Percentiles rank a stretch among this genome's conserved stretches.
These are phyloP conservation scores for Lophius piscatorius DNA, from an alignment of 2,113 vertebrate genomes.

Conservation along the genomic window DNA sequence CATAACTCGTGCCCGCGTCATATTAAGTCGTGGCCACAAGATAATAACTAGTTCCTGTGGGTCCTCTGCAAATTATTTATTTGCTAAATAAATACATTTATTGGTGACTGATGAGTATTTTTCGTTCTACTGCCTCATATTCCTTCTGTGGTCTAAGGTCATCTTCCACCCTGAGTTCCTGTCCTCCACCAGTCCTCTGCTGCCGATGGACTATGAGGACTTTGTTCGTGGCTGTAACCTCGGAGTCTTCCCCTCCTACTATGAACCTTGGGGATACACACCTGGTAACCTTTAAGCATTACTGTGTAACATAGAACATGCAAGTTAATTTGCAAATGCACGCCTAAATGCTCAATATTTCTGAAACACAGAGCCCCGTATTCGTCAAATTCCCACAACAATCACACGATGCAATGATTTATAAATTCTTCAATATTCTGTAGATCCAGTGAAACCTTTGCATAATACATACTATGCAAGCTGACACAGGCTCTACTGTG, in stretches of 20 bases:
- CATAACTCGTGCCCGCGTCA: no score
- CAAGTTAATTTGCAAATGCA: no score
- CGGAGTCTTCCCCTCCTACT: constrained; percentile 97
- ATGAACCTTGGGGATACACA: constrained; percentile 98
- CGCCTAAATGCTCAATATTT: no score
- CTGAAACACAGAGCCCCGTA: no score
- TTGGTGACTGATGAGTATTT: not conserved
- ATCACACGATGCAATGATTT: not conserved
- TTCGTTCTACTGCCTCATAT: not conserved
- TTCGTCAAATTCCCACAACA: not conserved
- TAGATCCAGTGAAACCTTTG: not conserved
- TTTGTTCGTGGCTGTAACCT: constrained; percentile 97
- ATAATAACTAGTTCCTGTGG: no score
- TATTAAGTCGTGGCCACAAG: no score
- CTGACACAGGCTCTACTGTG: no score
- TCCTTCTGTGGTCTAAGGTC: constrained; percentile 74
- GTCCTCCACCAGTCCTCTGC: constrained; percentile 94
- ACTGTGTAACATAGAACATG: constrained; percentile 1
- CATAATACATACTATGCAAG: not conserved
- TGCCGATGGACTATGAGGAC: constrained; percentile 98
- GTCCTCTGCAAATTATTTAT: no score
- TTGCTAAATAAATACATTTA: no score
- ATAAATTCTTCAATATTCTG: not conserved
- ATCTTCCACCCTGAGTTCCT: constrained; percentile 97
- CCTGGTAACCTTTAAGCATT: constrained; percentile 80